These are phyloP conservation scores for Xestia ashworthii DNA, from an alignment of 2,888 invertebrate genomes.

Conservation along the genomic window DNA sequence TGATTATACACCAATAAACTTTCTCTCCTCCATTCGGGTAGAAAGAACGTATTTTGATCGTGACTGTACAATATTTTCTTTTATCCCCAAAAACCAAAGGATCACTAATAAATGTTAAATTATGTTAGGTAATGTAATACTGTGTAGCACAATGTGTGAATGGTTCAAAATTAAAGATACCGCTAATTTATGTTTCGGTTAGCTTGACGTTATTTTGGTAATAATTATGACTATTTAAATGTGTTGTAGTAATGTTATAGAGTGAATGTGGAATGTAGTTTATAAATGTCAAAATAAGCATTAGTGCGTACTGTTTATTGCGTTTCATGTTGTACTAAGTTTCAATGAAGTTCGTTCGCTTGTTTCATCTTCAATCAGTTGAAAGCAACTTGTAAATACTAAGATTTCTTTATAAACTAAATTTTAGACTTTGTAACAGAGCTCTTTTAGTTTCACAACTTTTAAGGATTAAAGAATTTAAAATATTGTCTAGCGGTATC, in stretches of 20 bases:
- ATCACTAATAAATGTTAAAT: slow-evolving; percentile 12
- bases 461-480: background rate
- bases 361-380: slow-evolving; percentile 9
- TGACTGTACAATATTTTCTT: slow-evolving; percentile 1
- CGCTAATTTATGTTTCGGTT: slow-evolving; percentile 7
- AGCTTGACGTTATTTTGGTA: slow-evolving; percentile 5
- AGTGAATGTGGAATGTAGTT: background rate
- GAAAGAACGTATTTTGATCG: background rate
- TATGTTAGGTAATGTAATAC: slow-evolving; percentile 16
- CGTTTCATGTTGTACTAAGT: slow-evolving; percentile 20
- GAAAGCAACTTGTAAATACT: slow-evolving; percentile 25
- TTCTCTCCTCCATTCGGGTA: background rate
- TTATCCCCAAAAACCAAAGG: background rate
- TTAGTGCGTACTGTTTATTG: background rate
- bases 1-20: too few relatives aligned
- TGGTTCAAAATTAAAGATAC: slow-evolving; percentile 8
- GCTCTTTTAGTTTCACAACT: slow-evolving; percentile 14
- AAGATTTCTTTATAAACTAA: slow-evolving; percentile 8
- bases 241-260: background rate
- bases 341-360: slow-evolving; percentile 22
- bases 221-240: background rate
- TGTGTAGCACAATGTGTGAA: slow-evolving; percentile 1
- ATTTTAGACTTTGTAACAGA: slow-evolving; percentile 30
- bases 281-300: slow-evolving; percentile 1
- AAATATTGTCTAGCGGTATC: background rate